Percentiles rank a stretch among this genome's conserved stretches.
These are phyloP conservation scores for Rousettus madagascariensis DNA, from an alignment of 2,797 vertebrate genomes.

Conservation along the genomic window DNA sequence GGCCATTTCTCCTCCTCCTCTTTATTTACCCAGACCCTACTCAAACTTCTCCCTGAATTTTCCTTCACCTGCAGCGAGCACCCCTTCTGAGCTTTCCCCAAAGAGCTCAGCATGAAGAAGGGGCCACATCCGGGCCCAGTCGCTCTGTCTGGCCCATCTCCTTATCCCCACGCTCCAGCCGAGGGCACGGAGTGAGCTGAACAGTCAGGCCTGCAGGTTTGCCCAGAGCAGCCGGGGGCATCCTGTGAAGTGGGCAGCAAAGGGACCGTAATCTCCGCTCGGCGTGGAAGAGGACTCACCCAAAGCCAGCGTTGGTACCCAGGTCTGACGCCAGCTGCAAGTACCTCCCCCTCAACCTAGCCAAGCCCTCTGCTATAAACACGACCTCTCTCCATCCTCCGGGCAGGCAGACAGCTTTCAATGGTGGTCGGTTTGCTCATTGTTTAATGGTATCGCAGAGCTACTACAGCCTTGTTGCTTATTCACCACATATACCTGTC, in stretches of 20 bases:
- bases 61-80: neutral
- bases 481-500: neutral
- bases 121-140: too few relatives aligned
- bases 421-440: neutral
- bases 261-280: neutral
- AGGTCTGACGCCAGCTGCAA: neutral
- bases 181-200: too few relatives aligned
- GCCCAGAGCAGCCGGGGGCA: neutral
- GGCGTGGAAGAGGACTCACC: neutral
- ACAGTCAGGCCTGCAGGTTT: rapidly evolving
- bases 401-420: neutral
- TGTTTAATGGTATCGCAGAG: neutral
- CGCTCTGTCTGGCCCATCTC: neutral
- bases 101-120: neutral
- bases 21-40: neutral
- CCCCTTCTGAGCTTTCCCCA: neutral
- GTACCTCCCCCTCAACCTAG: too few relatives aligned
- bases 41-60: neutral
- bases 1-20: neutral
- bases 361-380: neutral
- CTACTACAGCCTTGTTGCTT: neutral
- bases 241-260: neutral
- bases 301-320: neutral
- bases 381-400: too few relatives aligned
- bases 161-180: neutral